phyloP scores from a whole-genome alignment of 2,113 vertebrate genomes.

The Vulpes lagopus region DNA sequence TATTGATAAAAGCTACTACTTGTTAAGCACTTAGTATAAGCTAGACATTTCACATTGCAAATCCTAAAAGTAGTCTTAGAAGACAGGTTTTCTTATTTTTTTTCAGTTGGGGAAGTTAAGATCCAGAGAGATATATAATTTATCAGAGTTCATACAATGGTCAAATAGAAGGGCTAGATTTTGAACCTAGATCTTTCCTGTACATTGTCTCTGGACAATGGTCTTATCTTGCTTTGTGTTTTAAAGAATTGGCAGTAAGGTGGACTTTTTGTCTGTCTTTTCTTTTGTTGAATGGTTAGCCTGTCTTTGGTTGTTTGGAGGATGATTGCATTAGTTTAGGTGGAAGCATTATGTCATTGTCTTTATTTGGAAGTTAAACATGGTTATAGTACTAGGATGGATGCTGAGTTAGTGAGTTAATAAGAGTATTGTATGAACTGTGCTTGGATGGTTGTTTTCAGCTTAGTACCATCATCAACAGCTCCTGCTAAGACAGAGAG shows the following conservation, averaged over 20 bases:
- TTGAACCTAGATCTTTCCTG: not conserved
- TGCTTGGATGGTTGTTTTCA: not conserved
- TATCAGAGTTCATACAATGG: not conserved
- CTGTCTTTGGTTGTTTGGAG: not conserved
- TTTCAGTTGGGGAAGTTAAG: not conserved
- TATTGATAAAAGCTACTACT: not conserved
- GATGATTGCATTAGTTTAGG: not conserved
- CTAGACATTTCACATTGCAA: not conserved
- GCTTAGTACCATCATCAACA: not conserved
- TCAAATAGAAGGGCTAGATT: not conserved
- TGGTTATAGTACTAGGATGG: not conserved
- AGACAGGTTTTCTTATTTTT: not conserved
- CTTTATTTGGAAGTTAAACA: constrained; percentile 2
- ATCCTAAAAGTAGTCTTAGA: not conserved
- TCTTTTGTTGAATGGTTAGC: not conserved
- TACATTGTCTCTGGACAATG: not conserved
- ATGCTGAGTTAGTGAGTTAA: not conserved
- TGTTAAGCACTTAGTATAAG: not conserved
- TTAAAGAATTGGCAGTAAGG: not conserved
- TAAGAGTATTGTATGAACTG: not conserved
- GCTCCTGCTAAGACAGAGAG: not conserved
- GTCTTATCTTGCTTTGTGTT: constrained; percentile 2
- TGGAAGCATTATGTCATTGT: not conserved
- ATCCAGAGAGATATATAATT: not conserved
- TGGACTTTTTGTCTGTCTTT: not conserved